Evolutionary conservation across 1,140 invertebrate genomes (phyloP).

Genomic region (Tetraneura akinire): DNA sequence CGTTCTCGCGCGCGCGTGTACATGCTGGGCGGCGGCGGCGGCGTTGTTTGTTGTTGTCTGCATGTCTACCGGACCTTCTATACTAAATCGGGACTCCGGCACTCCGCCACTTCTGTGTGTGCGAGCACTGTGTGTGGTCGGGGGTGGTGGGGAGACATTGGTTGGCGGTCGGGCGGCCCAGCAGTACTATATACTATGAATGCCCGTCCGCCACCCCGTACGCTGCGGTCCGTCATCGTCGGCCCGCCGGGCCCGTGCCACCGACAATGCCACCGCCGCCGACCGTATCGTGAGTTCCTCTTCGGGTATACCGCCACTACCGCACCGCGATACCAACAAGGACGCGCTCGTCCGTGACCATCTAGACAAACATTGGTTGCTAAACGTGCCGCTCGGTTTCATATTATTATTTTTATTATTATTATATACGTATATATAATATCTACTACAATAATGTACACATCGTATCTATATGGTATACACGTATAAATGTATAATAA

Average conservation of each 20-base stretch:
- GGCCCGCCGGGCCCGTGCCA: not conserved
- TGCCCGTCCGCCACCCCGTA: not conserved
- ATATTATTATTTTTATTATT: not conserved
- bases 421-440: not conserved
- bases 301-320: not conserved
- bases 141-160: not conserved
- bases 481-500: too few species aligned
- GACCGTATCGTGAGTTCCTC: not conserved
- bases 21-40: slow-evolving; percentile 25
- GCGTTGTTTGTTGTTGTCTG: slow-evolving; percentile 50
- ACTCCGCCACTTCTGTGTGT: not conserved
- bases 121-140: not conserved
- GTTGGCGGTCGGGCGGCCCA: not conserved
- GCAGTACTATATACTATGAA: not conserved
- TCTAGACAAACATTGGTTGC: slow-evolving; percentile 44
- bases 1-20: not conserved
- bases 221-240: not conserved
- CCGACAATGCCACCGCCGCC: not conserved
- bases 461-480: not conserved
- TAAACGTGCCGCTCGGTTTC: slow-evolving; percentile 27
- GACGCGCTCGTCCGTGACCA: slow-evolving; percentile 42
- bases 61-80: slow-evolving; percentile 47
- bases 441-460: too few species aligned
- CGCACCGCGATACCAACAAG: not conserved
- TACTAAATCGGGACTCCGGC: slow-evolving; percentile 22